phyloP scores from a whole-genome alignment of 2,797 vertebrate species.

The Phoeniculus purpureus region DNA sequence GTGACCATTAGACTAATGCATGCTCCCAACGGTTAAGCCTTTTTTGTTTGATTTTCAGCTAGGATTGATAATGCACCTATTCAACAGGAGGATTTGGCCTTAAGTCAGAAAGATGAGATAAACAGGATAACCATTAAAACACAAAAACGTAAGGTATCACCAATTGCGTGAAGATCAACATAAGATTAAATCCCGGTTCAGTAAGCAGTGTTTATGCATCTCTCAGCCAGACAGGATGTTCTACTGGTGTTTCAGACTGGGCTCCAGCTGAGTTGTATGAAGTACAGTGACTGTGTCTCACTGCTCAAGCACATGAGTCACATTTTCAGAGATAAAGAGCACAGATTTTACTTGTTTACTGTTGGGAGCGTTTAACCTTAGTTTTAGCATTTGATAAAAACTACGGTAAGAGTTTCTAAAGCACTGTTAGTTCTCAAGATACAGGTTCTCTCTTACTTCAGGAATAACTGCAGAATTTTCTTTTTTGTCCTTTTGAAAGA shows the following conservation, averaged over 20 bases:
- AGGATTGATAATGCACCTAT: conserved; percentile 24
- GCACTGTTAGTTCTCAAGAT: not conserved
- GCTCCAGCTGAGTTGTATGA: not conserved
- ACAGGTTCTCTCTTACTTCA: not conserved
- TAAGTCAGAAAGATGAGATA: conserved; percentile 48
- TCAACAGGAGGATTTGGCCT: conserved; percentile 44
- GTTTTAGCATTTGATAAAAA: not conserved
- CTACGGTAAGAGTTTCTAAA: not conserved
- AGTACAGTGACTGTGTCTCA: not conserved
- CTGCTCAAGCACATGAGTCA: not conserved
- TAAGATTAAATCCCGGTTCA: conserved; percentile 42
- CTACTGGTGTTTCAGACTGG: conserved; percentile 41
- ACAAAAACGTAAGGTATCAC: conserved; percentile 10
- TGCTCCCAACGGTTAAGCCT: not conserved
- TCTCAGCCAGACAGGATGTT: conserved; percentile 62
- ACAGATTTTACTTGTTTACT: not conserved
- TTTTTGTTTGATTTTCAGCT: conserved; percentile 28
- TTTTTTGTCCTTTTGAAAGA: not conserved
- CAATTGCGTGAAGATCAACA: conserved; percentile 18
- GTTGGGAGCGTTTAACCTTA: not conserved
- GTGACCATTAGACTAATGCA: not conserved
- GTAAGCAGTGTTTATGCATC: conserved; percentile 44
- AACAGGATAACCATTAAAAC: conserved; percentile 64
- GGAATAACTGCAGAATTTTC: not conserved
- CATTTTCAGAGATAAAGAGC: not conserved